Percentiles rank a stretch among this genome's conserved stretches.
Evolutionary conservation across 1,140 invertebrate species (phyloP).

Genomic region (Eriosoma lanigerum): DNA sequence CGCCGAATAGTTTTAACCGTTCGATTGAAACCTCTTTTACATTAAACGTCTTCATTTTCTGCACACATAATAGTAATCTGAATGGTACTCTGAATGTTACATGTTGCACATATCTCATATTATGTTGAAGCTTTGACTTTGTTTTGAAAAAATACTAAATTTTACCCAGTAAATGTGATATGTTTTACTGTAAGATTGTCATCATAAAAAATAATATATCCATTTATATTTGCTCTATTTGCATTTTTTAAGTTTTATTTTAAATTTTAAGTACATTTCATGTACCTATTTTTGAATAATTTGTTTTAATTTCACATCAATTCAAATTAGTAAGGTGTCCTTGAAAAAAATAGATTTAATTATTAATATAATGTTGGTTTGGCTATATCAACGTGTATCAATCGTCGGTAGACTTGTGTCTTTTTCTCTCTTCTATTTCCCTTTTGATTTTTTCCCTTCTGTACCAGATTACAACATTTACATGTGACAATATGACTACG

Average conservation of each 20-base stretch:
- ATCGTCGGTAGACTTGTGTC: not conserved
- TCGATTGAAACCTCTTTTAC: too few species aligned
- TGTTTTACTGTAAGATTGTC: too few species aligned
- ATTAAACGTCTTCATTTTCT: too few species aligned
- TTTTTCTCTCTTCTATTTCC: constrained; percentile 10
- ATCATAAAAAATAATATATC: too few species aligned
- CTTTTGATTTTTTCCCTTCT: not conserved
- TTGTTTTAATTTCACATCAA: not conserved
- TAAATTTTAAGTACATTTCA: not conserved
- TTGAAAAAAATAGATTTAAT: constrained; percentile 11
- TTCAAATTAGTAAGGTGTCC: not conserved
- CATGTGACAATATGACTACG: constrained; percentile 53
- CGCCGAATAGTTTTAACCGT: too few species aligned
- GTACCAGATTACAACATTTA: constrained; percentile 23
- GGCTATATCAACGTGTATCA: constrained; percentile 45
- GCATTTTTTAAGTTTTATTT: not conserved
- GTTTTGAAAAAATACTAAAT: too few species aligned
- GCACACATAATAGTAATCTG: too few species aligned
- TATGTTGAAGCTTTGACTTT: too few species aligned
- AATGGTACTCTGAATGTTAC: too few species aligned
- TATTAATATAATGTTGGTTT: not conserved
- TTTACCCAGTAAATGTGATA: too few species aligned
- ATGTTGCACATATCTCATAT: too few species aligned
- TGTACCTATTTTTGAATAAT: not conserved
- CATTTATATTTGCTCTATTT: not conserved